phyloP scores from a whole-genome alignment of 2,113 vertebrate genomes.

The Gambusia holbrooki region DNA sequence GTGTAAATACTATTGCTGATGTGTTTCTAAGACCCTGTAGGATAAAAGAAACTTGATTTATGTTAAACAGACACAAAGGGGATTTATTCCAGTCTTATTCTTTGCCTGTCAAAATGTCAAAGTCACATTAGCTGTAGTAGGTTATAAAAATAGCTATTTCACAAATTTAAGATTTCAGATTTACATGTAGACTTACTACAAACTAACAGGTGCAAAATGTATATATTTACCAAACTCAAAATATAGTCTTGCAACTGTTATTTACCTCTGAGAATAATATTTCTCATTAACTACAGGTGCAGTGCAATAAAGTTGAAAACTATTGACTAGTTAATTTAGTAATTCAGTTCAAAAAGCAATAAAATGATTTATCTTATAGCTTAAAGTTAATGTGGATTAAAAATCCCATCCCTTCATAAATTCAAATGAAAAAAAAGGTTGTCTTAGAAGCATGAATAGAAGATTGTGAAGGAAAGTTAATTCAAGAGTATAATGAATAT shows the following conservation, averaged over 20 bases:
- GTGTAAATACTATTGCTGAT: conserved; percentile 61
- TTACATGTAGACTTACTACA: background rate
- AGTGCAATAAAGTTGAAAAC: background rate
- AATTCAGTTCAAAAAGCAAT: background rate
- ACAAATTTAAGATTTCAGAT: conserved; percentile 5
- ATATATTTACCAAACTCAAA: background rate
- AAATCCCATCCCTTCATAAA: background rate
- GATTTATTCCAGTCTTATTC: conserved; percentile 58
- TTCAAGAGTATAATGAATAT: background rate
- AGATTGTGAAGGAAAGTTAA: background rate
- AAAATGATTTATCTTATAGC: background rate
- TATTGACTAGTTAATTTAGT: too few species aligned
- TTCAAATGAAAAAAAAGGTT: background rate
- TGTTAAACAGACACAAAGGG: conserved; percentile 44
- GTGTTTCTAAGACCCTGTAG: conserved; percentile 39
- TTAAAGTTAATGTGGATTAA: background rate
- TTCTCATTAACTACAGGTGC: background rate
- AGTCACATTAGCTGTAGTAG: conserved; percentile 20
- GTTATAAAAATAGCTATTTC: conserved; percentile 14
- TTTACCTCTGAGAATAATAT: background rate
- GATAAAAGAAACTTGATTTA: conserved; percentile 59
- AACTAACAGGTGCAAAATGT: background rate
- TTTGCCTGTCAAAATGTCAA: conserved; percentile 53
- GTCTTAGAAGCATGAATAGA: background rate
- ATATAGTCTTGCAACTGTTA: background rate